These are phyloP conservation scores for Gnathonemus echidnorhynchus DNA, from an alignment of 2,113 vertebrate species.

Conservation along the genomic window DNA sequence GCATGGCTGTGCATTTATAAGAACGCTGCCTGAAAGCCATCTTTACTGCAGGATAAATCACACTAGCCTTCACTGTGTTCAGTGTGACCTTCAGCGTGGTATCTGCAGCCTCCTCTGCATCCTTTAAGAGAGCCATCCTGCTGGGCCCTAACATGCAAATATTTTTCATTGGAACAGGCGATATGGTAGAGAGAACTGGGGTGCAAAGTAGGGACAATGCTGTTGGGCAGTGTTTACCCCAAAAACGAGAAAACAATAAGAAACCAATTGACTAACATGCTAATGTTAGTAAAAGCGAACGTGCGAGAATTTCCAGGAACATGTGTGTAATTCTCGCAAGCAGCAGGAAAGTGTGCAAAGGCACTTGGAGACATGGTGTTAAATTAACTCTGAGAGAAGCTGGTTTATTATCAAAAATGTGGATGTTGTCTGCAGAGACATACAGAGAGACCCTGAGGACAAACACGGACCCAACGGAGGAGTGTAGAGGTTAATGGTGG, in stretches of 20 bases:
- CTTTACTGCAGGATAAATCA: neutral
- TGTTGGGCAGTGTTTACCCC: neutral
- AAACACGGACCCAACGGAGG: neutral
- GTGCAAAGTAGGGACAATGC: neutral
- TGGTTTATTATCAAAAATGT: neutral
- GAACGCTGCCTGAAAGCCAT: neutral
- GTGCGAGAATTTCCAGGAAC: neutral
- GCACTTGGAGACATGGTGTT: neutral
- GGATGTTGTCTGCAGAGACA: neutral
- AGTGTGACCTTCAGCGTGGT: neutral
- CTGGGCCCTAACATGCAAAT: neutral
- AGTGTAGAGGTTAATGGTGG: neutral
- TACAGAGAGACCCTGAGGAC: neutral
- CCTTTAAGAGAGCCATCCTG: neutral
- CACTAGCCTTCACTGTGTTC: neutral
- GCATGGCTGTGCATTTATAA: neutral
- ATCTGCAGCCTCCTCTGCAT: neutral
- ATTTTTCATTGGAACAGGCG: neutral
- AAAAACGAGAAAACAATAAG: neutral
- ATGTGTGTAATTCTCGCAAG: neutral
- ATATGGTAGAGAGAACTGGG: neutral
- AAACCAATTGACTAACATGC: neutral
- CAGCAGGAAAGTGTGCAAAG: neutral
- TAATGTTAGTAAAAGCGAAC: neutral
- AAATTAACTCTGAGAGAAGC: neutral